These are phyloP conservation scores for Sinhomidia bicolor DNA, from an alignment of 2,888 invertebrate genomes.

Conservation along the genomic window DNA sequence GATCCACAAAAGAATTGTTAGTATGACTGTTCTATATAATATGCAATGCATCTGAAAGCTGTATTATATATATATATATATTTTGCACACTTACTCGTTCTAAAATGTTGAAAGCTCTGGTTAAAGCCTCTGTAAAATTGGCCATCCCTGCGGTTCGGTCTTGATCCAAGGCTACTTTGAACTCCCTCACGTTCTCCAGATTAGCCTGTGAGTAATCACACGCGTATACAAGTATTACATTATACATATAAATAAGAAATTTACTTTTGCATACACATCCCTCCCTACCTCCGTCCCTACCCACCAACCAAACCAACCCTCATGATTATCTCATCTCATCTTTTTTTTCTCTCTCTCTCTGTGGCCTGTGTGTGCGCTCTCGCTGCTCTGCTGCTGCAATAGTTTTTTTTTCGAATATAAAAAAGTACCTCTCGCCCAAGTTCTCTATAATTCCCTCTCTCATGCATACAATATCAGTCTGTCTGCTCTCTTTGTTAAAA, in stretches of 20 bases:
- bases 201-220: constrained; percentile 87
- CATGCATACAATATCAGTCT: background rate
- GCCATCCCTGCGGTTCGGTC: constrained; percentile 90
- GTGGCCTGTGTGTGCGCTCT: too few relatives aligned
- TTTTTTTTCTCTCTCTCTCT: too few relatives aligned
- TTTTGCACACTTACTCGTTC: constrained; percentile 84
- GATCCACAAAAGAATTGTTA: background rate
- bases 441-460: background rate
- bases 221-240: background rate
- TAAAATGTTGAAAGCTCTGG: constrained; percentile 91
- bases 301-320: too few relatives aligned
- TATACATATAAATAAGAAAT: background rate
- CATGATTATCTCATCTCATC: too few relatives aligned
- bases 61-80: background rate
- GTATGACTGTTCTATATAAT: background rate
- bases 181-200: constrained; percentile 91
- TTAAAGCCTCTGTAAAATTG: constrained; percentile 91
- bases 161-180: constrained; percentile 87
- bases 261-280: background rate
- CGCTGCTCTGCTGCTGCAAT: background rate
- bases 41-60: too few relatives aligned
- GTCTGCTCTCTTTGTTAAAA: background rate
- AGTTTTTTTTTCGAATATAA: too few relatives aligned
- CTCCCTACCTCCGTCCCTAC: too few relatives aligned
- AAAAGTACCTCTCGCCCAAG: background rate